Evolutionary conservation across 92 coral and sea anemone species (phyloP).

Genomic region (Virgularia gustaviana): DNA sequence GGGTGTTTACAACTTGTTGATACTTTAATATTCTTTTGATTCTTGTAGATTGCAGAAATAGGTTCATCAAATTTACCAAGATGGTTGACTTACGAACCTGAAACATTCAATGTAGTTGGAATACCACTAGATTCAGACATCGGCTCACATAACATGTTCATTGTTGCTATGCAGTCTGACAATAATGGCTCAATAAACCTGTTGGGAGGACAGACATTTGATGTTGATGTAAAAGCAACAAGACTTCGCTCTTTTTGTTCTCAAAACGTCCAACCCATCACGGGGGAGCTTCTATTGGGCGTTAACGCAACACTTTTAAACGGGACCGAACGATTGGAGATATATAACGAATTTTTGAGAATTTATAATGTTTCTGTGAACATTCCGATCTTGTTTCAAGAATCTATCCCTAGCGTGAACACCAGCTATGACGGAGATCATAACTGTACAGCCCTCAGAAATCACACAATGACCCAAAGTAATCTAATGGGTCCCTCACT

Average conservation of each 20-base stretch:
- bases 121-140: slow-evolving; percentile 1
- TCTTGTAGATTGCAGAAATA: slow-evolving; percentile 1
- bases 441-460: not conserved
- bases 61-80: slow-evolving; percentile 3
- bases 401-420: too few relatives aligned
- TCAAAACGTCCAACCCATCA: not conserved
- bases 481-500: not conserved
- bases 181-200: not conserved
- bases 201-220: slow-evolving; percentile 11
- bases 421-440: too few relatives aligned
- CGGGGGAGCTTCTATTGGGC: not conserved
- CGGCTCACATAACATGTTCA: not conserved
- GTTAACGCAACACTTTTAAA: slow-evolving; percentile 14
- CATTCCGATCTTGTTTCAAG: not conserved
- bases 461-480: not conserved
- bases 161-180: slow-evolving; percentile 7
- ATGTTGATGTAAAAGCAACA: not conserved
- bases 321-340: slow-evolving; percentile 5
- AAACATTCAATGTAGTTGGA: not conserved
- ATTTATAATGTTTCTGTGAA: slow-evolving; percentile 1
- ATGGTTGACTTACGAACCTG: not conserved
- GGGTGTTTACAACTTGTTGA: too few relatives aligned
- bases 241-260: not conserved
- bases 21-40: too few relatives aligned
- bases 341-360: not conserved